A percentile compares a stretch with the other conserved stretches of the same genome.
Evolutionary conservation across 2,113 vertebrate genomes (phyloP).

Genomic region (Actenoides hombroni): DNA sequence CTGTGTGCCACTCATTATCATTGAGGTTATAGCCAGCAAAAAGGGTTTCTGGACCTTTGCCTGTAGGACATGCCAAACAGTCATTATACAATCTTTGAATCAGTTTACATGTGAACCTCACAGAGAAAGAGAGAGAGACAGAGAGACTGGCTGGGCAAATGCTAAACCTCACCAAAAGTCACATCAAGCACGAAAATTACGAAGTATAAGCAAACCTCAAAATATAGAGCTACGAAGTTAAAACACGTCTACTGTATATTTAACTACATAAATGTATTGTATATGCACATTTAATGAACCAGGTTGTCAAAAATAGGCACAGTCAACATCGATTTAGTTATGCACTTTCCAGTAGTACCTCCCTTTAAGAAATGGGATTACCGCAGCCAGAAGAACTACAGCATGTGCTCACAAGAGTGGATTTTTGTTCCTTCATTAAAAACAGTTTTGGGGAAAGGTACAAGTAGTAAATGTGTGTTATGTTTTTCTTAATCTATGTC

Average conservation of each 20-base stretch:
- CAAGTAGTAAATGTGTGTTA: neutral
- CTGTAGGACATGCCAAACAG: conserved; percentile 96
- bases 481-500: neutral
- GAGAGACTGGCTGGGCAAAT: conserved; percentile 61
- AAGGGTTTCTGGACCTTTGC: conserved; percentile 98
- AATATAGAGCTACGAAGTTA: conserved; percentile 19
- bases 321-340: conserved; percentile 59
- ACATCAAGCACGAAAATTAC: conserved; percentile 66
- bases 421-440: neutral
- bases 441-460: neutral
- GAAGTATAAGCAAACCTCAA: conserved; percentile 45
- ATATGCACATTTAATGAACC: conserved; percentile 3
- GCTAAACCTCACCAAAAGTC: conserved; percentile 67
- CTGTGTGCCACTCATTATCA: conserved; percentile 99
- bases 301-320: conserved; percentile 81
- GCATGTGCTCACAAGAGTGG: neutral
- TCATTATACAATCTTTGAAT: conserved; percentile 83
- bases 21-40: conserved; percentile 99
- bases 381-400: neutral
- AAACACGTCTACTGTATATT: conserved; percentile 2
- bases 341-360: neutral
- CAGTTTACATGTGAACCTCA: conserved; percentile 76
- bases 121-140: conserved; percentile 67
- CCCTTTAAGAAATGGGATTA: neutral
- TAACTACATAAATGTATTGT: neutral